These are phyloP conservation scores for Ictidomys tridecemlineatus DNA, from an alignment of 2,113 vertebrate species.

Conservation along the genomic window DNA sequence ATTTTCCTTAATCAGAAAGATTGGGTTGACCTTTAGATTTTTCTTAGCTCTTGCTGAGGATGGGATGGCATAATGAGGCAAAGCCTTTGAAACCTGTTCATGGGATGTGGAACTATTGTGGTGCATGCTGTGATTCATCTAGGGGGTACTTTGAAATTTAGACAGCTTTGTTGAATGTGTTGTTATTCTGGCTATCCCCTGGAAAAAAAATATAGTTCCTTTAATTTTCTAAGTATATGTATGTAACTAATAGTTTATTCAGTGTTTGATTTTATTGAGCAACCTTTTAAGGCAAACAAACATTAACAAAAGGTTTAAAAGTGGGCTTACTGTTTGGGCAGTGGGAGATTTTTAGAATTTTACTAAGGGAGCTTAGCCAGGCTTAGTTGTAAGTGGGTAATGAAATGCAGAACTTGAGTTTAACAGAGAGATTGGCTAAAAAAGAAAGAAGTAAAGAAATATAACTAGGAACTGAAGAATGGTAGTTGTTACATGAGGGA, in stretches of 20 bases:
- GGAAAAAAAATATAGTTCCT: background rate
- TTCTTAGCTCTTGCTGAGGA: background rate
- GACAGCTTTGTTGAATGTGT: background rate
- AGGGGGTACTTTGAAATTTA: background rate
- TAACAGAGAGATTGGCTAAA: background rate
- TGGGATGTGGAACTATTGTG: background rate
- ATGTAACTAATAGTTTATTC: background rate
- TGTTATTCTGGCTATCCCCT: background rate
- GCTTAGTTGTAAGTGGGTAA: background rate
- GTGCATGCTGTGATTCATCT: background rate
- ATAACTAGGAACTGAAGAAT: background rate
- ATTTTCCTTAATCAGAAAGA: background rate
- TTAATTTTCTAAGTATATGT: slow-evolving; percentile 23
- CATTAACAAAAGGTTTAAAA: background rate
- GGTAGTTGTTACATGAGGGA: background rate
- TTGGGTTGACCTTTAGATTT: background rate
- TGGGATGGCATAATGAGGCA: background rate
- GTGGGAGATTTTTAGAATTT: background rate
- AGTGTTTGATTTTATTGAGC: background rate
- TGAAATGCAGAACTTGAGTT: background rate
- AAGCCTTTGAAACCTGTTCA: background rate
- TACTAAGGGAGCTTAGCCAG: background rate
- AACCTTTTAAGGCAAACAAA: background rate
- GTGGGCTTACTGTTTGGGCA: background rate
- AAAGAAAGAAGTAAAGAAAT: background rate